A percentile compares a stretch with the other conserved stretches of the same genome.
These are phyloP conservation scores for Phenganax subtilis DNA, from an alignment of 92 coral and sea anemone species.

Conservation along the genomic window DNA sequence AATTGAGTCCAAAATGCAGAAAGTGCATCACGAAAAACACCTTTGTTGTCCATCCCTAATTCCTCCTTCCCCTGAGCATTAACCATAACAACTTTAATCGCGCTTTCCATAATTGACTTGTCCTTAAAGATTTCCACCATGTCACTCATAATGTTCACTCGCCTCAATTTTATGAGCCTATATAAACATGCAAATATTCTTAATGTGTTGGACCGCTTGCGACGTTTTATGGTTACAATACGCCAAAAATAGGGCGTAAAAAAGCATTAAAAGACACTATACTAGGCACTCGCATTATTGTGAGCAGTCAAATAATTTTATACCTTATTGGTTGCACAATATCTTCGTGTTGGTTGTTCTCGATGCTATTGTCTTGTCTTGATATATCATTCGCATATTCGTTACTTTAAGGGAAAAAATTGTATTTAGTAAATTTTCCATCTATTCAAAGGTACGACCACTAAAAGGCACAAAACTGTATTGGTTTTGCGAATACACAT, in stretches of 20 bases:
- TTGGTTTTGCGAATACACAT: no score
- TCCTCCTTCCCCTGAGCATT: constrained; percentile 56
- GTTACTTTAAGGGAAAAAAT: no score
- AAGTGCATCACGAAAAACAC: constrained; percentile 59
- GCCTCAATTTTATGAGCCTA: constrained; percentile 42
- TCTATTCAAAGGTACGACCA: no score
- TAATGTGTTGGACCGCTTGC: not conserved
- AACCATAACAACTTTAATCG: constrained; percentile 50
- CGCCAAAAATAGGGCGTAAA: not conserved
- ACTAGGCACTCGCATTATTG: no score
- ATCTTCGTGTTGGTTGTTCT: no score
- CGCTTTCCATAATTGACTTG: constrained; percentile 35
- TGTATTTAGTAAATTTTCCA: no score
- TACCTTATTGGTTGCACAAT: no score
- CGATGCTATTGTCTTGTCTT: no score
- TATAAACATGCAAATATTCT: not conserved
- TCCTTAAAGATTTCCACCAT: constrained; percentile 55
- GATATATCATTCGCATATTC: no score
- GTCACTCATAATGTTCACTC: constrained; percentile 45
- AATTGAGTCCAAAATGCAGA: constrained; percentile 54
- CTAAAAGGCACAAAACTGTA: no score
- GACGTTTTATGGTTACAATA: not conserved
- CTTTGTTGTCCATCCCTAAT: constrained; percentile 51
- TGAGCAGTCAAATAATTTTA: no score
- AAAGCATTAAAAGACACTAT: no score